Percentiles rank a stretch among this genome's conserved stretches.
Evolutionary conservation across 1,140 invertebrate genomes (phyloP).

Genomic region (Globodera ellingtonae): DNA sequence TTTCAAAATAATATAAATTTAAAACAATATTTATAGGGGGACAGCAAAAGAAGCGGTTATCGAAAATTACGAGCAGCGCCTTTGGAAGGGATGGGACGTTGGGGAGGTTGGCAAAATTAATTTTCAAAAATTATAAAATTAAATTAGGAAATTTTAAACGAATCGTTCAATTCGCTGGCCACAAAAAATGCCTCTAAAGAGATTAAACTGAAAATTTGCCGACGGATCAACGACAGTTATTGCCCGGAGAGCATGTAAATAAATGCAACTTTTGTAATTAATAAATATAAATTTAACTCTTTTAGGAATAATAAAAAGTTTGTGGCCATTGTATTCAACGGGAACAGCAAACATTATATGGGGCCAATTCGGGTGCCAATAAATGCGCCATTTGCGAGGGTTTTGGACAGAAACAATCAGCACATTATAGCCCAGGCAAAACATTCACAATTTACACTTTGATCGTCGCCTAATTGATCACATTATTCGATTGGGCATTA

Average conservation of each 20-base stretch:
- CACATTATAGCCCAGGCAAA: slow-evolving; percentile 1
- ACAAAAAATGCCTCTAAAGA: slow-evolving; percentile 7
- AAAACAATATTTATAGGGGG: slow-evolving; percentile 69
- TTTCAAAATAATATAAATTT: neutral
- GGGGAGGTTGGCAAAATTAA: slow-evolving; percentile 29
- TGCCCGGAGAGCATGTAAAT: slow-evolving; percentile 33
- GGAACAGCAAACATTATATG: slow-evolving; percentile 8
- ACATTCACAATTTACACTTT: neutral
- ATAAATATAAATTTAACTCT: slow-evolving; percentile 2
- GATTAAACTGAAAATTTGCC: slow-evolving; percentile 28
- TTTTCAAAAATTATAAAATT: neutral
- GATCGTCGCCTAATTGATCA: neutral
- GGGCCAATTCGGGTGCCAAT: slow-evolving; percentile 28
- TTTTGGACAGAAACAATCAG: slow-evolving; percentile 18
- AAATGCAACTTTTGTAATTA: neutral
- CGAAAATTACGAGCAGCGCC: slow-evolving; percentile 78
- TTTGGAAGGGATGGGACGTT: slow-evolving; percentile 71
- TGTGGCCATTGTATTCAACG: slow-evolving; percentile 25
- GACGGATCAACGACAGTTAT: slow-evolving; percentile 31
- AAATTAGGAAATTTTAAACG: slow-evolving; percentile 74
- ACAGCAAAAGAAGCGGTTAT: slow-evolving; percentile 88
- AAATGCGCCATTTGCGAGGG: neutral
- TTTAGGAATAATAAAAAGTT: slow-evolving; percentile 24
- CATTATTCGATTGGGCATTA: neutral
- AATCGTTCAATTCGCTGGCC: slow-evolving; percentile 14